Evolutionary conservation across 2,888 invertebrate species (phyloP).

Genomic region (Folsomia candida): DNA sequence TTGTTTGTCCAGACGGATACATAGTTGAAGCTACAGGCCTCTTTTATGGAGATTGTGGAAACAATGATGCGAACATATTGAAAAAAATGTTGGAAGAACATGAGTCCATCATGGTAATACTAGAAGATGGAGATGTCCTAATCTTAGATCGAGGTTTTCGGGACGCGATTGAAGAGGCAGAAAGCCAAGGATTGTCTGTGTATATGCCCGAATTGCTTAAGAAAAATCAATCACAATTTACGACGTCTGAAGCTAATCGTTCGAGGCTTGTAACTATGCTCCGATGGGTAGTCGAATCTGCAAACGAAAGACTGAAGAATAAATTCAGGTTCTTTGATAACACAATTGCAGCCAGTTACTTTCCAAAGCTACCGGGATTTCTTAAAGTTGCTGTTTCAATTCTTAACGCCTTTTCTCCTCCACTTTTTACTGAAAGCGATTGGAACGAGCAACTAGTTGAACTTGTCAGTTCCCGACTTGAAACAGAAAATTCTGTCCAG

Average conservation of each 20-base stretch:
- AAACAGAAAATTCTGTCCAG: not conserved
- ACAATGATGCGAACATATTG: constrained; percentile 16
- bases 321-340: not conserved
- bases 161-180: not conserved
- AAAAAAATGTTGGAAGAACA: not conserved
- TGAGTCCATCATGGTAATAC: not conserved
- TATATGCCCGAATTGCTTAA: constrained; percentile 2
- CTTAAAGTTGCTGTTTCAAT: not conserved
- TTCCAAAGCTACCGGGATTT: not conserved
- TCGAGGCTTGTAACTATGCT: not conserved
- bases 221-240: constrained; percentile 12
- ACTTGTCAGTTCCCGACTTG: not conserved
- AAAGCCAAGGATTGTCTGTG: not conserved
- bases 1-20: constrained; percentile 12
- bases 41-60: not conserved
- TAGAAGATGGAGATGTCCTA: constrained; percentile 6
- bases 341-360: not conserved
- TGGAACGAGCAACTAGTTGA: not conserved
- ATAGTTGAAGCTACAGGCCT: constrained; percentile 1
- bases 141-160: constrained; percentile 18
- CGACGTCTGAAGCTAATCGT: constrained; percentile 23
- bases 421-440: not conserved
- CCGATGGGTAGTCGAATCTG: not conserved
- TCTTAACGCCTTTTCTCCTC: not conserved
- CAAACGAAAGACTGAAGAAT: not conserved